phyloP scores from a whole-genome alignment of 2,113 vertebrate genomes.

The Calidris pugnax region DNA sequence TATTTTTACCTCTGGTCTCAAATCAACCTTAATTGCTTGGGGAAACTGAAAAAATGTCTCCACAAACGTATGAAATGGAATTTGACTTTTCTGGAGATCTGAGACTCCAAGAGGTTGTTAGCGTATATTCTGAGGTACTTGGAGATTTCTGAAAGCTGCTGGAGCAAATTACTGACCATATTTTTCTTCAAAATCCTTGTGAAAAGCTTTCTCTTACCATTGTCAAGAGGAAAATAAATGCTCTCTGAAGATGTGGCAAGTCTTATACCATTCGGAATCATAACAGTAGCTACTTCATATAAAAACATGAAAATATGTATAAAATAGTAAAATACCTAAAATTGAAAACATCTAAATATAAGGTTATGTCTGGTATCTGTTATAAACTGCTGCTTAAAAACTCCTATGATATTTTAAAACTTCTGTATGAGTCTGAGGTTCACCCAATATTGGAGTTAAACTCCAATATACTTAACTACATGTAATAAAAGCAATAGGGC shows the following conservation, averaged over 20 bases:
- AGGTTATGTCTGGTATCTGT: neutral
- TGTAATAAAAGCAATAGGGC: neutral
- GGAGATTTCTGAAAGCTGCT: neutral
- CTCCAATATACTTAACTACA: neutral
- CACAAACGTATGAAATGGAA: neutral
- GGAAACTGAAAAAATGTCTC: neutral
- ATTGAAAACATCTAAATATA: neutral
- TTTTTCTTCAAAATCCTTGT: neutral
- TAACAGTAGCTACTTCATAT: neutral
- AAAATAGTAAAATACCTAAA: neutral
- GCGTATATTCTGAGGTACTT: neutral
- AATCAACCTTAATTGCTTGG: neutral
- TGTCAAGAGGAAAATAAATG: neutral
- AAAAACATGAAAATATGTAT: neutral
- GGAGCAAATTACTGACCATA: neutral
- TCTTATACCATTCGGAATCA: neutral
- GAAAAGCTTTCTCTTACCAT: neutral
- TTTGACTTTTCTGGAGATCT: neutral
- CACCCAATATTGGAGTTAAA: neutral
- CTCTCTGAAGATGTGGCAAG: neutral
- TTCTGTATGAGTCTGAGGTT: neutral
- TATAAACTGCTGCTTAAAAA: neutral
- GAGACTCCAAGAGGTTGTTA: neutral
- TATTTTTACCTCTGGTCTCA: neutral
- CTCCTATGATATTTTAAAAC: neutral